Evolutionary conservation across 2,888 invertebrate species (phyloP), one percentile per base, ranked within the genome.

Genomic region (Aelia acuminata): DNA sequence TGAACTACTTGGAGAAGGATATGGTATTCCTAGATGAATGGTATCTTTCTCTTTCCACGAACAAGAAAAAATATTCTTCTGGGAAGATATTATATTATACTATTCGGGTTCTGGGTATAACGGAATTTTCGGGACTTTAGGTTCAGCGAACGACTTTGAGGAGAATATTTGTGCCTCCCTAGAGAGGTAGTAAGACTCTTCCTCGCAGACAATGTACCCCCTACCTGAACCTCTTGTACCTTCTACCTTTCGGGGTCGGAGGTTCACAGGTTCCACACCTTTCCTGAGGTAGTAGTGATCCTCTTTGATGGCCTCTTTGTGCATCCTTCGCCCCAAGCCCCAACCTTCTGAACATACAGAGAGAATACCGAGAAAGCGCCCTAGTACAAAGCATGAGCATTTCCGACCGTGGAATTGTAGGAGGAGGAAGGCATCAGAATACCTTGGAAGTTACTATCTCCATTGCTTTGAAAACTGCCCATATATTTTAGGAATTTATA

Each of bases 211-310:
- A 70, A 70, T 35, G 63, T 70, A 35, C 31, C 8, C 15, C 35
- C 31, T 70, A 70, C 63, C 63, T 70, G 63, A 0, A 20, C 8
- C 31, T 70, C 35, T 35, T 26, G 31, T 63, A 63, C 63, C 63
- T 70, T 35, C 63, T n/a, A n/a, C n/a, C n/a, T n/a, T n/a, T n/a
- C n/a, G n/a, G 26, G 63, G 63, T 70, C 18, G 63, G 35, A 70
- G 63, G 31, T 70, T 70, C 63, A 26, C 63, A 70, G 63, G 35
- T 35, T 70, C 63, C 63, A 70, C 63, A 70, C 63, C 63, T 70
- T 70, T 8, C 63, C 26, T 31, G 63, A 35, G 35, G 63, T 70
- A 70, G 63, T 70, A 70, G 31, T 35, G 63, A 70, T 70, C 35
- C 35, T 35, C 63, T 70, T 70, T 70, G 63, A 70, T 35, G 63